Conservation (phyloP, 2,888 invertebrate species). For the Malacosoma neustria region DNA sequence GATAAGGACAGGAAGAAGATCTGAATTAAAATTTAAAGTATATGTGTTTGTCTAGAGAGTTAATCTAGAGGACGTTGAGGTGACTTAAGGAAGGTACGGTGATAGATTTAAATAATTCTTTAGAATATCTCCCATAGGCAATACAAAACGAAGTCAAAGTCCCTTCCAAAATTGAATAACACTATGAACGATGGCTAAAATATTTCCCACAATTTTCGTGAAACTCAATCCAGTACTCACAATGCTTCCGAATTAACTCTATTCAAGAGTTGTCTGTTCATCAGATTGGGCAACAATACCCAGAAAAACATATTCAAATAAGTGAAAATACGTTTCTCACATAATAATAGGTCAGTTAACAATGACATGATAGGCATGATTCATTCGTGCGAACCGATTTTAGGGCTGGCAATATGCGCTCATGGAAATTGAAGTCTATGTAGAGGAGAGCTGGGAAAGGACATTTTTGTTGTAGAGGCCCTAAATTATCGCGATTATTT, state of each 20-base stretch:
- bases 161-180: slow-evolving; percentile 1
- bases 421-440: no score
- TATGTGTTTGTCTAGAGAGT: no score
- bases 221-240: slow-evolving; percentile 2
- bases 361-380: slow-evolving; percentile 16
- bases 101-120: not conserved
- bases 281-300: slow-evolving; percentile 2
- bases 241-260: not conserved
- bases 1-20: no score
- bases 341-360: slow-evolving; percentile 10
- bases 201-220: not conserved
- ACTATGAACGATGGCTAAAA: not conserved
- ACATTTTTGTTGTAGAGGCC: no score
- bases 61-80: no score
- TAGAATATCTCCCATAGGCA: not conserved
- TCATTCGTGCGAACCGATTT: slow-evolving; percentile 17
- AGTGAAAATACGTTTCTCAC: not conserved
- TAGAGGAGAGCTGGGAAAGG: no score
- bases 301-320: not conserved
- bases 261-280: not conserved
- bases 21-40: no score
- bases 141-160: slow-evolving; percentile 3
- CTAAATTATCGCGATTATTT: no score
- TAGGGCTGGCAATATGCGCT: slow-evolving; percentile 7
- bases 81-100: no score